Base-by-base conservation (phyloP, 2,113 vertebrate species). In the Pontoporia blainvillei region DNA sequence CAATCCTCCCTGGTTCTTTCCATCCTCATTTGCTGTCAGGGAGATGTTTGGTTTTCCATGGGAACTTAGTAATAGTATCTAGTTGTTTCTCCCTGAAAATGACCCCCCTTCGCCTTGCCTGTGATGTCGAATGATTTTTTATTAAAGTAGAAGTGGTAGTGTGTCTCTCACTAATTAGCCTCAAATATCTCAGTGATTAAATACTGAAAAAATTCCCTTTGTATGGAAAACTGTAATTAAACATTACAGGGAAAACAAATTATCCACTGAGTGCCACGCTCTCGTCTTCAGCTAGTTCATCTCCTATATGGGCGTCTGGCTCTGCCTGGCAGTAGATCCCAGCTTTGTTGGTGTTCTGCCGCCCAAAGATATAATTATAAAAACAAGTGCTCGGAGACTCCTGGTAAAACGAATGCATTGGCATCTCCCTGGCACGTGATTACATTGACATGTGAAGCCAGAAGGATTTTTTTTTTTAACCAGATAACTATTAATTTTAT, bases 151-250 rank as follows among this genome's bases (percentile, higher is more conserved):
- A 98, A 98, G 98, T 98, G 98, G 95, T 94, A 92, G 31, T 96
- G 93, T 84, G 57, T 98, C 98, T 98, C 97, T 98, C 92, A 49
- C 98, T 98, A 99, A 99, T 98, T 98, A 98, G 97, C 93, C 97
- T 90, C 97, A 97, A 90, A 96, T 98, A 97, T 98, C 98, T 98
- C 96, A 94, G 81, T 98, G 98, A 98, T 98, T 98, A 98, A 97
- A 98, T 96, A 97, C 96, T 94, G 96, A 71, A 97, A 96, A 97
- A 98, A 86, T 34, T 96, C 97, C 93, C 94, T 98, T 98, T 98
- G 96, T 98, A 97, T 41, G 13, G 96, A 98, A 98, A 98, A 96
- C 98, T 97, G 96, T 98, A 98, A 98, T 98, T 98, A 98, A 98
- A 98, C 98, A 98, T 98, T 98, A 97, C 89, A 98, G 97, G 98